phyloP scores from a whole-genome alignment of 2,888 invertebrate genomes.

The Drosophila paramelanica region DNA sequence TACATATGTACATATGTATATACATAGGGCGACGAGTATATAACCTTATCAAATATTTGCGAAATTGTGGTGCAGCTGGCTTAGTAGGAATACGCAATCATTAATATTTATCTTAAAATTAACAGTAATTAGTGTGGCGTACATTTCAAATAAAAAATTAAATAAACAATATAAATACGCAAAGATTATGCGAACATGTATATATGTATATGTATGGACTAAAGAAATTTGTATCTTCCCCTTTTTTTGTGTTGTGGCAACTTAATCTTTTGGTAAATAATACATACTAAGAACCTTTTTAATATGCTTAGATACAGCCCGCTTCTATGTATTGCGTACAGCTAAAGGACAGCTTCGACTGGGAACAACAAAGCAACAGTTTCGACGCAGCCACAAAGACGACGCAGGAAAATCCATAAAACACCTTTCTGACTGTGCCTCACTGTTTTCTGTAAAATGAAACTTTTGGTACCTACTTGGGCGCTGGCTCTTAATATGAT shows the following conservation, averaged over 20 bases:
- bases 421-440: conserved; percentile 44
- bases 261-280: conserved; percentile 22
- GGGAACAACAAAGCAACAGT: conserved; percentile 70
- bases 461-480: conserved; percentile 55
- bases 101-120: too few species aligned
- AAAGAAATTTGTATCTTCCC: background rate
- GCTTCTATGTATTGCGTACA: conserved; percentile 45
- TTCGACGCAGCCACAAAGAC: conserved; percentile 50
- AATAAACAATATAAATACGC: conserved; percentile 22
- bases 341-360: conserved; percentile 45
- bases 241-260: conserved; percentile 2
- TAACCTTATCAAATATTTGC: too few species aligned
- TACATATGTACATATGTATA: too few species aligned
- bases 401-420: conserved; percentile 62
- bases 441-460: conserved; percentile 18
- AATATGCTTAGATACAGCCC: conserved; percentile 21
- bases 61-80: too few species aligned
- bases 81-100: too few species aligned
- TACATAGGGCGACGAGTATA: background rate
- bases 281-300: conserved; percentile 3
- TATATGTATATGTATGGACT: background rate
- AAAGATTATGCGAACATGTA: background rate
- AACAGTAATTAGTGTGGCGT: conserved; percentile 15
- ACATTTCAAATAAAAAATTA: conserved; percentile 25
- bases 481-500: conserved; percentile 49